Evolutionary conservation across 2,888 invertebrate species (phyloP).

Genomic region (Drosophila mercatorum): DNA sequence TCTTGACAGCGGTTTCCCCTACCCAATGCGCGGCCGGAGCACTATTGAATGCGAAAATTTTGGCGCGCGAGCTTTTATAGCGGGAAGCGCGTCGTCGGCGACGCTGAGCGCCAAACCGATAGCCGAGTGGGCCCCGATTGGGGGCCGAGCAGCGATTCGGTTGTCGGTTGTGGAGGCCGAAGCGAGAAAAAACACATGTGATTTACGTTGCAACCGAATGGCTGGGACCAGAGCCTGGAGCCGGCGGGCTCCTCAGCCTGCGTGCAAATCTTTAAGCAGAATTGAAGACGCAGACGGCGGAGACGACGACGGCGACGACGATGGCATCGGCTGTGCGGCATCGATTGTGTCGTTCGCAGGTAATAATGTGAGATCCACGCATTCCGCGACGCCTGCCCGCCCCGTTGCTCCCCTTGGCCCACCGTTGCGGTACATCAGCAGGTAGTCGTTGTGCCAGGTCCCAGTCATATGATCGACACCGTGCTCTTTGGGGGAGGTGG

Average conservation of each 20-base stretch:
- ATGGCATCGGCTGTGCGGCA: slow-evolving; percentile 56
- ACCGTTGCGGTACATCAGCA: slow-evolving; percentile 58
- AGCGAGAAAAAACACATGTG: slow-evolving; percentile 56
- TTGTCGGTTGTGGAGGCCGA: slow-evolving; percentile 20
- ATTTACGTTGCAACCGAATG: slow-evolving; percentile 56
- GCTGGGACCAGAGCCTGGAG: slow-evolving; percentile 33
- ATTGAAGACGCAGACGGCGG: slow-evolving; percentile 56
- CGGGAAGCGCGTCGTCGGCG: slow-evolving; percentile 48
- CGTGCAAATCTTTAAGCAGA: slow-evolving; percentile 68
- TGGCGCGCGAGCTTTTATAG: slow-evolving; percentile 83
- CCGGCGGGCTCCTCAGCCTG: slow-evolving; percentile 25
- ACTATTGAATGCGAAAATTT: slow-evolving; percentile 66
- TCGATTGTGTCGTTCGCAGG: slow-evolving; percentile 81
- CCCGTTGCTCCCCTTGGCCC: background rate
- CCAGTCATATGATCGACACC: slow-evolving; percentile 72
- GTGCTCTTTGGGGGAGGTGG: slow-evolving; percentile 36
- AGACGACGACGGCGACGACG: background rate
- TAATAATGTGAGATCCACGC: slow-evolving; percentile 81
- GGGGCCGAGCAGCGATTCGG: slow-evolving; percentile 37
- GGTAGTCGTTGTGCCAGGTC: slow-evolving; percentile 60
- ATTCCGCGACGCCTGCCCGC: slow-evolving; percentile 63
- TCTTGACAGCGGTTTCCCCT: slow-evolving; percentile 50
- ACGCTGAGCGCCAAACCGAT: slow-evolving; percentile 47
- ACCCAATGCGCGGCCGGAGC: slow-evolving; percentile 41
- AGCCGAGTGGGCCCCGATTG: slow-evolving; percentile 52